Conservation (phyloP, 1,140 invertebrate genomes). For the Ylistrum balloti region DNA sequence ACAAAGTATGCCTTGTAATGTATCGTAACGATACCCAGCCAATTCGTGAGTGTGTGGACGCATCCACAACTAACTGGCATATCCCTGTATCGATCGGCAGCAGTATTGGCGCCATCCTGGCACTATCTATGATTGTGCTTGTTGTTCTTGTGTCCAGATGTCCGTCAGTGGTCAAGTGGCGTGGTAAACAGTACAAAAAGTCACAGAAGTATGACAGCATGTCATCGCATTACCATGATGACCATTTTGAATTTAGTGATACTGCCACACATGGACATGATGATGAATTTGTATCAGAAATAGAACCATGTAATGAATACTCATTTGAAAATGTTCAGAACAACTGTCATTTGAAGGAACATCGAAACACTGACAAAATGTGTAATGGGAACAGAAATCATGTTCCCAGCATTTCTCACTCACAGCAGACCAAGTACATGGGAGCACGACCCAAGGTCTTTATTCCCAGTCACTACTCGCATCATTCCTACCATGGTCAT, state of each 20-base stretch:
- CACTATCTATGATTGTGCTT: slow-evolving; percentile 77
- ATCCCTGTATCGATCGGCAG: slow-evolving; percentile 80
- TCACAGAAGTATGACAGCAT: slow-evolving; percentile 76
- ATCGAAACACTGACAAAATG: not conserved
- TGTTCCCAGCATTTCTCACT: not conserved
- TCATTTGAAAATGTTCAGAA: slow-evolving; percentile 42
- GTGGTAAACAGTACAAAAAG: slow-evolving; percentile 66
- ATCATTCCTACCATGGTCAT: slow-evolving; percentile 37
- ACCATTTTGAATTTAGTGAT: slow-evolving; percentile 76
- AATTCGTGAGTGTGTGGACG: slow-evolving; percentile 74
- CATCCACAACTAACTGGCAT: slow-evolving; percentile 78
- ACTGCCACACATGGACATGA: slow-evolving; percentile 73
- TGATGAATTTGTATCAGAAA: slow-evolving; percentile 68
- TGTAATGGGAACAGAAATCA: slow-evolving; percentile 51
- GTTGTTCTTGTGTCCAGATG: slow-evolving; percentile 77
- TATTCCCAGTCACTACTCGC: slow-evolving; percentile 42
- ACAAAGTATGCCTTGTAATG: slow-evolving; percentile 78
- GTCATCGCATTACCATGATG: slow-evolving; percentile 74
- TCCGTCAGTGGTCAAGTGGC: slow-evolving; percentile 64
- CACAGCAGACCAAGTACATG: not conserved
- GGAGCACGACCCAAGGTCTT: slow-evolving; percentile 48
- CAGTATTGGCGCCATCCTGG: slow-evolving; percentile 78
- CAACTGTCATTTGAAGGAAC: slow-evolving; percentile 40
- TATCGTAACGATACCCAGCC: slow-evolving; percentile 72
- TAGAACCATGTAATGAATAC: slow-evolving; percentile 63